Evolutionary conservation across 2,113 vertebrate genomes (phyloP).

Genomic region (cattle (Bos taurus)): ARS-UCD2.0 NC_037342.1:36816001-36816500

Average conservation of each 20-base stretch:
- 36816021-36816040: neutral
- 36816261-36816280: neutral
- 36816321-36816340: neutral
- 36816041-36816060: neutral
- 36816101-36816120: neutral
- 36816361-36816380: neutral
- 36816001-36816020: neutral
- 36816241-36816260: neutral
- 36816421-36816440: neutral
- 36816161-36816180: neutral
- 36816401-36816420: neutral
- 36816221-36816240: neutral
- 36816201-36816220: neutral
- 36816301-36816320: neutral
- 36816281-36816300: neutral
- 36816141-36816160: neutral
- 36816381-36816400: accelerated
- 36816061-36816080: neutral
- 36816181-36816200: neutral
- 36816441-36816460: neutral
- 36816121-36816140: neutral
- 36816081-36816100: neutral
- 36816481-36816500: neutral
- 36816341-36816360: neutral
- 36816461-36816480: neutral